Percentiles rank a stretch among this genome's conserved stretches.
phyloP scores from a whole-genome alignment of 2,888 invertebrate species.

The Melinopterus prodromus region DNA sequence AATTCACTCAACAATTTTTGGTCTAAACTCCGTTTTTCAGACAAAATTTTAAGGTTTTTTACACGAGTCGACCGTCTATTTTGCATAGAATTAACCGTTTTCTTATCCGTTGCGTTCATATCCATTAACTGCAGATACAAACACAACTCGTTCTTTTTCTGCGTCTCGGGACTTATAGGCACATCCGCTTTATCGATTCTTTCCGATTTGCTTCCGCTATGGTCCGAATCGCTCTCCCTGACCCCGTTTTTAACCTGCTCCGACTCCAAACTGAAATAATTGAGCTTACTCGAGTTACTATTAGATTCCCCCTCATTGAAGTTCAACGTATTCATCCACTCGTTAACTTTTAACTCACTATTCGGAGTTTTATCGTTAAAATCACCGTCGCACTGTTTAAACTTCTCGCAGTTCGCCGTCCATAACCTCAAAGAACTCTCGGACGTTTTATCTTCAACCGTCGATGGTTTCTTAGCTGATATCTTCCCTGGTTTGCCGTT shows the following conservation, averaged over 20 bases:
- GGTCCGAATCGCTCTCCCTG: background rate
- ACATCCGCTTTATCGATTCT: constrained; percentile 18
- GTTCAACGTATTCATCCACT: constrained; percentile 8
- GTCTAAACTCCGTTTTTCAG: constrained; percentile 44
- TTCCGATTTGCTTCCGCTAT: constrained; percentile 6
- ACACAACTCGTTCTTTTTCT: constrained; percentile 56
- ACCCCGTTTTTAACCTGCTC: background rate
- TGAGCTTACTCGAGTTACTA: background rate
- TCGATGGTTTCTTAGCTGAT: too few species aligned
- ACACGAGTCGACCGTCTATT: constrained; percentile 56
- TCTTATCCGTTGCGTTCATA: constrained; percentile 52
- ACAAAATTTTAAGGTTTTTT: constrained; percentile 51
- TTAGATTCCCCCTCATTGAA: background rate
- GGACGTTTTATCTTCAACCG: background rate
- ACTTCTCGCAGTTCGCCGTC: background rate
- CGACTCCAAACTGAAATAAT: background rate
- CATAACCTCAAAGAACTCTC: background rate
- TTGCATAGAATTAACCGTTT: constrained; percentile 49
- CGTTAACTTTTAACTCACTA: constrained; percentile 11
- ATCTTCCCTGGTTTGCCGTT: background rate
- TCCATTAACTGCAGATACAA: constrained; percentile 57
- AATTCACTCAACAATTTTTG: constrained; percentile 31
- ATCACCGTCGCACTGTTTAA: background rate
- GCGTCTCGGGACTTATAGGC: constrained; percentile 54
- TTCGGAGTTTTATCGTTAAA: constrained; percentile 16